Conservation (phyloP, 2,888 invertebrate genomes). For the Rhyacophila evoluta region DNA sequence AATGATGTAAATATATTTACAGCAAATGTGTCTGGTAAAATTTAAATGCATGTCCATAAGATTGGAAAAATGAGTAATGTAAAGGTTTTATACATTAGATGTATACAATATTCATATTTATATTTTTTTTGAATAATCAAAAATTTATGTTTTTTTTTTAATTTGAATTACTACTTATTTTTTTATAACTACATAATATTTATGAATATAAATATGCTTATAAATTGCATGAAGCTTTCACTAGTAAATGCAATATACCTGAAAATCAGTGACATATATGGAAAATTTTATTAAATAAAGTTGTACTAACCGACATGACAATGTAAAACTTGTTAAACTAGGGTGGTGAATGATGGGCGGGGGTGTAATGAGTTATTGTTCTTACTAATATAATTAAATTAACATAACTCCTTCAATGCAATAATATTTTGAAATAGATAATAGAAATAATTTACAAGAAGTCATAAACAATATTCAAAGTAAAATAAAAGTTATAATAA, state of each 20-base stretch:
- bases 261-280: not conserved
- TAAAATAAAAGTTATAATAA: too few relatives aligned
- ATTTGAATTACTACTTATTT: not conserved
- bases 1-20: constrained; percentile 4
- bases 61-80: not conserved
- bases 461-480: too few relatives aligned
- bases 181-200: not conserved
- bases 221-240: constrained; percentile 8
- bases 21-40: not conserved
- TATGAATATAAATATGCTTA: constrained; percentile 5
- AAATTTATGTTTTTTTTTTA: not conserved
- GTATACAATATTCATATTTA: not conserved
- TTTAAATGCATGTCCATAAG: not conserved
- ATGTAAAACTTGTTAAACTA: too few relatives aligned
- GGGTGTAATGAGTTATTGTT: too few relatives aligned
- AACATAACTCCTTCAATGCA: too few relatives aligned
- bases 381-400: too few relatives aligned
- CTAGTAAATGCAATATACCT: not conserved
- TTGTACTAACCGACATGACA: too few relatives aligned
- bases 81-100: not conserved
- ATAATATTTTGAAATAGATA: too few relatives aligned
- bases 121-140: not conserved
- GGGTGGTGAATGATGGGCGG: too few relatives aligned
- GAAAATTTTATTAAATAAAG: too few relatives aligned
- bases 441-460: too few relatives aligned